Evolutionary conservation across 1,140 invertebrate species (phyloP), one percentile per base, ranked within the genome.

Genomic region (Leptinotarsa texana): DNA sequence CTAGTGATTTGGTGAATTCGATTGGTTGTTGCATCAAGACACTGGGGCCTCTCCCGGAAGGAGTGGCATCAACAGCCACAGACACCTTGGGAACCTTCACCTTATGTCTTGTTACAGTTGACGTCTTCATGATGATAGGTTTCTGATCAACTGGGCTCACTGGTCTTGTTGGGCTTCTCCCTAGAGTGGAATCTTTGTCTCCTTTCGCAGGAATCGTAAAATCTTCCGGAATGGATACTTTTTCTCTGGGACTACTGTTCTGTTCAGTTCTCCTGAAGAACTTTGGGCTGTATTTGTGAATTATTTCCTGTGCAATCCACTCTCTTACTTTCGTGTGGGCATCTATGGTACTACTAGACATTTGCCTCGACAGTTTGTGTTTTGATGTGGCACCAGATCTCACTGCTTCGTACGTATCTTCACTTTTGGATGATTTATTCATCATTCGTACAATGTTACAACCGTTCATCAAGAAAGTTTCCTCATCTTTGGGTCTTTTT

Each of bases 301-400:
- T 89, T 65, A 92, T 90, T 86, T 92, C 92, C 77, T 93, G 88
- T 3, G 92, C 90, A 77, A 95, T 95, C 94, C 94, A 95, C 73
- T 95, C 93, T 72, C 91, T 89, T 3, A 95, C 94, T 87, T 95
- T 94, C 13, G 93, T 92, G 80, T 94, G 92, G 0, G 94, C 92
- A 82, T 95, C 93, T 75, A 95, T 91, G 0, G 93, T 94, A 66
- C 93, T 94, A 13, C 88, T 90, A 1, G 93, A 94, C 78, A 92
- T 89, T 80, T 93, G 91, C 51, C 93, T 84, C 17, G 91, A 89
- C 13, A 92, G 85, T 84, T 91, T 91, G 61, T 89, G 90, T 83
- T 91, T 92, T 0, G 90, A 89, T 48, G 88, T 89, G 81, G 89
- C 91, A 74, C 89, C 89, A n/a, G 87, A 87, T 72, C 86, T 73